Evolutionary conservation across 2,113 vertebrate species (phyloP), one percentile per base, ranked within the genome.

Genomic region (Larimichthys polyactis): DNA sequence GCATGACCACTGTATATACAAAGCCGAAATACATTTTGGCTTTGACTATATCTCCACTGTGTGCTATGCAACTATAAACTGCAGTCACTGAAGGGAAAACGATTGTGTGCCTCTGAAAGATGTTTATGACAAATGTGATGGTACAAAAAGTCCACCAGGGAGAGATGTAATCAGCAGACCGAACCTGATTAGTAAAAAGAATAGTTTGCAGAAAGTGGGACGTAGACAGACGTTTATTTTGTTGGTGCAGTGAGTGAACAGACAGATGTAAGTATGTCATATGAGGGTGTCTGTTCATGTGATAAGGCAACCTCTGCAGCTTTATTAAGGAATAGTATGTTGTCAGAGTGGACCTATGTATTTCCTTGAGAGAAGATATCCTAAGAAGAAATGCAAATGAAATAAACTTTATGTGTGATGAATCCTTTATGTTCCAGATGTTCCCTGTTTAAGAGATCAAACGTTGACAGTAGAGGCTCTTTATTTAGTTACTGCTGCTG

Each of bases 51-150:
- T 69, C 60, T 66, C 68, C 4, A 12, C 63, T 77, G 83, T 75
- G 79, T 82, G 87, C 90, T 93, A 92, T 92, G 92, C 91, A 92
- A 91, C 52, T 72, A 27, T 62, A 27, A 80, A 85, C 67, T 85
- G 81, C 83, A 86, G 81, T 82, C 66, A 77, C 11, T 74, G 62
- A 83, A 79, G 64, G 67, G 71, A 19, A 77, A 65, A 71, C 24
- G 78, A 74, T 43, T 65, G 83, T 75, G 74, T 79, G 78, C 82
- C 87, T 91, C 84, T 49, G 40, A 66, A 51, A 77, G 66, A 82
- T 60, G 70, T 69, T 79, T 66, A 44, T 74, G 78, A 86, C 66
- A 79, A 82, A 74, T 68, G 75, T 70, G 81, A 91, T 89, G 91
- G 92, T 92, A 89, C 92, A 84, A 83, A 78, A 75, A 59, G 62